Evolutionary conservation across 2,113 vertebrate genomes (phyloP).

Genomic region (Bubalus kerabau): DNA sequence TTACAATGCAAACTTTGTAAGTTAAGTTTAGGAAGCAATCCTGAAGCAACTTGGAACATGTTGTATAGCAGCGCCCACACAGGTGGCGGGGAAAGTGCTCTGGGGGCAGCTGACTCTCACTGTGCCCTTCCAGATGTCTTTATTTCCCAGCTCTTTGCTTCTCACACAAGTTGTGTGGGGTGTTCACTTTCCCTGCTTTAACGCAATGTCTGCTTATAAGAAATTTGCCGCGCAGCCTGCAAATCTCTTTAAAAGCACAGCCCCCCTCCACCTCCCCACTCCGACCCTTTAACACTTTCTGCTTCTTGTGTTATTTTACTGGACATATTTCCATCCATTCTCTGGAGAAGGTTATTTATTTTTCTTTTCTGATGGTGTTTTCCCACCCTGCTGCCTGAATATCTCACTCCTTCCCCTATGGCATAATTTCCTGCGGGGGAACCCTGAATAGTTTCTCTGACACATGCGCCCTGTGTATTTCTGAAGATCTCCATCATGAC

Average conservation of each 20-base stretch:
- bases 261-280: too few species aligned
- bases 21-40: background rate
- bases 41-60: accelerated
- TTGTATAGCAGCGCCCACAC: accelerated
- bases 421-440: constrained; percentile 3
- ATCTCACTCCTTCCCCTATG: background rate
- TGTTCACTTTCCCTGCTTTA: background rate
- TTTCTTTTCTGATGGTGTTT: background rate
- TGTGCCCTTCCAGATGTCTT: background rate
- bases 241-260: background rate
- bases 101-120: background rate
- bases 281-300: background rate
- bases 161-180: background rate
- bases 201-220: background rate
- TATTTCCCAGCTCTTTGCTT: background rate
- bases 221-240: background rate
- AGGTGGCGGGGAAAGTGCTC: accelerated
- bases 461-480: background rate
- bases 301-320: background rate
- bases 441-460: background rate
- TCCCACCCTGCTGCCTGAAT: background rate
- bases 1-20: background rate
- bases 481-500: background rate
- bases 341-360: constrained; percentile 2
- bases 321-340: background rate